Evolutionary conservation across 1,140 invertebrate genomes (phyloP).

Genomic region (Parapsyche elsis): DNA sequence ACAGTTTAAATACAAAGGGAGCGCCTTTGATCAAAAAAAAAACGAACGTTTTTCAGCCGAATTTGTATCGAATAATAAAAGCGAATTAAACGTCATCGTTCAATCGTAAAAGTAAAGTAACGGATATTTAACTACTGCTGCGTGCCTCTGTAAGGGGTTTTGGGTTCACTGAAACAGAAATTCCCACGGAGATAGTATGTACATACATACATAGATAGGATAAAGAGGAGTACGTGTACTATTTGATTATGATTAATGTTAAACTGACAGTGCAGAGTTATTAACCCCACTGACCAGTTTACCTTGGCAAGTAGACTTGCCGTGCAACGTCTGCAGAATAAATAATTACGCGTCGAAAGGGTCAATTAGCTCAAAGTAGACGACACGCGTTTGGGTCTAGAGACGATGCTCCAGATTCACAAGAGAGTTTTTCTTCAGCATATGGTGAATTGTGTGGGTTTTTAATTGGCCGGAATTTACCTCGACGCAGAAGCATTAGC

Average conservation of each 20-base stretch:
- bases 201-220: no score
- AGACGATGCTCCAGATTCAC: background rate
- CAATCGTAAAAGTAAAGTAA: background rate
- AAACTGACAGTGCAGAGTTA: background rate
- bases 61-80: background rate
- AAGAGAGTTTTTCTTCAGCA: background rate
- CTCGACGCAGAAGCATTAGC: no score
- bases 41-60: background rate
- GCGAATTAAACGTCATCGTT: background rate
- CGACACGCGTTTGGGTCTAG: background rate
- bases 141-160: background rate
- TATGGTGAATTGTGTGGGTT: background rate
- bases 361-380: no score
- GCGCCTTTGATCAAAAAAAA: background rate
- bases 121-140: background rate
- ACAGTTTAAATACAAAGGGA: background rate
- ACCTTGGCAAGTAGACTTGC: constrained; percentile 8
- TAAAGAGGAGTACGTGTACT: background rate
- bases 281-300: constrained; percentile 28
- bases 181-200: no score
- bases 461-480: constrained; percentile 10
- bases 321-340: no score
- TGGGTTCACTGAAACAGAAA: background rate
- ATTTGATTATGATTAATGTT: constrained; percentile 3
- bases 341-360: no score